A percentile compares a stretch with the other conserved stretches of the same genome.
These are phyloP conservation scores for Eleginops maclovinus DNA, from an alignment of 2,113 vertebrate genomes.

Conservation along the genomic window DNA sequence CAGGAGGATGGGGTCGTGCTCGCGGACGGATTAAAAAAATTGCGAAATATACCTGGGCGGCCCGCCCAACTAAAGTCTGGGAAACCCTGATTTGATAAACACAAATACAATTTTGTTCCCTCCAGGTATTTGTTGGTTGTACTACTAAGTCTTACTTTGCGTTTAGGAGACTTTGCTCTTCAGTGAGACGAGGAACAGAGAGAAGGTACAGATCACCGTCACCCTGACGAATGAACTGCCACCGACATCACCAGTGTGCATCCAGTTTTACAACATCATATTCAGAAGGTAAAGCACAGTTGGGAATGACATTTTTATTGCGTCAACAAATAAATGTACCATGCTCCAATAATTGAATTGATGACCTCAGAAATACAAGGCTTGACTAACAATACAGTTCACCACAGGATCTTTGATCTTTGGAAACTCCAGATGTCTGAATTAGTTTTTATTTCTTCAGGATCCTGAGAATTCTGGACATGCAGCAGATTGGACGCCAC, in stretches of 20 bases:
- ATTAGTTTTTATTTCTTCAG: too few relatives aligned
- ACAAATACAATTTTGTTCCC: too few relatives aligned
- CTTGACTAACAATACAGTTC: background rate
- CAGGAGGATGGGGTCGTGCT: too few relatives aligned
- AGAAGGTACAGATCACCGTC: conserved; percentile 89
- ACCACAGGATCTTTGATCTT: background rate
- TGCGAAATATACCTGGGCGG: too few relatives aligned
- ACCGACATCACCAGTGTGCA: conserved; percentile 91
- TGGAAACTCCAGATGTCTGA: background rate
- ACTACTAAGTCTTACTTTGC: conserved; percentile 6
- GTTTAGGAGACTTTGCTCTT: conserved; percentile 89
- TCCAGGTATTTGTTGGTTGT: background rate
- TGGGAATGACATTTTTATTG: too few relatives aligned
- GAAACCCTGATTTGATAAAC: too few relatives aligned
- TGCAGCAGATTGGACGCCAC: conserved; percentile 97
- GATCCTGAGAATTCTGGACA: conserved; percentile 91
- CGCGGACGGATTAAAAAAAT: too few relatives aligned
- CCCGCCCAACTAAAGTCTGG: too few relatives aligned
- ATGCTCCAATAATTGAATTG: background rate
- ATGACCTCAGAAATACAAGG: background rate
- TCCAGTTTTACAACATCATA: conserved; percentile 97
- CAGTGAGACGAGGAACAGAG: conserved; percentile 88
- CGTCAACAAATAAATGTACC: background rate
- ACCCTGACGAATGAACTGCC: conserved; percentile 93
- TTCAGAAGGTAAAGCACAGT: conserved; percentile 87